Evolutionary conservation across 2,888 invertebrate species (phyloP), one percentile per base, ranked within the genome.

Genomic region (Timandra comae): DNA sequence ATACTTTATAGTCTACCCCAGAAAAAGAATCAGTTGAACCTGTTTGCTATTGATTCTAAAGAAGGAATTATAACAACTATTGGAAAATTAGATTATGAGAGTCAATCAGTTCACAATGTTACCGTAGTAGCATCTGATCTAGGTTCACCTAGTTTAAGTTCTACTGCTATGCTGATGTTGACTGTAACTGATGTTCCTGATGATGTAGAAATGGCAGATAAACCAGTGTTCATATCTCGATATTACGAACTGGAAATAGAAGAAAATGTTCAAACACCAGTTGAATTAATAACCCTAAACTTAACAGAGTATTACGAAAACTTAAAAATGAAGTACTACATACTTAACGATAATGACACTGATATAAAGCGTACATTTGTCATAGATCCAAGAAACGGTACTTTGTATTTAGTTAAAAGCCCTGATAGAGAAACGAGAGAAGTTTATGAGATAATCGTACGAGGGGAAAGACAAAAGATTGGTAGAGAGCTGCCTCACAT

Each of bases 121-220:
- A 92, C 94, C 0, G 89, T 96, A 1, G 87, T 94, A 1, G 95
- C 95, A 0, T 93, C 94, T 1, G 96, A 96, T 75, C 85, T 95
- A 32, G 96, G 96, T 0, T 93, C 91, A 22, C 95, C 96, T 0
- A 92, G 94, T 52, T 78, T 93, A 2, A 94, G 92, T 37, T 91
- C 95, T 0, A 92, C 92, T 0, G 95, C 95, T 1, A 63, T 93
- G 21, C 72, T 94, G 6, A 76, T 91, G 30, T 85, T 94, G 3
- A 89, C 88, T 26, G 87, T 94, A 0, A 88, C 90, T 34, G 90
- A 92, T 61, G 85, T 91, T 5, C 88, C 89, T 1, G 91, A 90
- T 56, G 88, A 88, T 33, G 56, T 77, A 8, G 85, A 81, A 58
- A 60, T 81, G 20, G 72, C 73, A 6, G 78, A 81, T 24, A 78